Percentiles rank a stretch among this genome's conserved stretches.
These are phyloP conservation scores for Cassiopea xamachana DNA, from an alignment of 30 jellyfish, hydroid and myxozoan species.

Conservation along the genomic window DNA sequence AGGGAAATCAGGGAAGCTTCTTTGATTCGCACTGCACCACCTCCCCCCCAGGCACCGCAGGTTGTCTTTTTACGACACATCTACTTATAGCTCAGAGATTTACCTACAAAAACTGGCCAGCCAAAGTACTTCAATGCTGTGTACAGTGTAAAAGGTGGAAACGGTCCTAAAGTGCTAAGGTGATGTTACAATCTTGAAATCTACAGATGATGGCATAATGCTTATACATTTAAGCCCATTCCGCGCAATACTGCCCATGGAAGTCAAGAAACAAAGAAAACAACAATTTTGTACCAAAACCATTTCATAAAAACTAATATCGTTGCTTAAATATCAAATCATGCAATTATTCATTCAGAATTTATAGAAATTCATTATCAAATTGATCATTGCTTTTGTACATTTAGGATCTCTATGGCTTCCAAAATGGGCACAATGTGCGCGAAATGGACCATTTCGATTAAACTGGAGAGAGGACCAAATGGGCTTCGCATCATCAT, in stretches of 20 bases:
- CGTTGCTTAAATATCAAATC: conserved; percentile 33
- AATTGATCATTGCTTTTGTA: conserved; percentile 11
- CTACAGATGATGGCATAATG: not conserved
- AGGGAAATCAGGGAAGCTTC: too few relatives aligned
- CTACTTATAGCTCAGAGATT: too few relatives aligned
- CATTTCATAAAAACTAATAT: conserved; percentile 18
- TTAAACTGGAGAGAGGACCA: not conserved
- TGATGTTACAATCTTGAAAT: too few relatives aligned
- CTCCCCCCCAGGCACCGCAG: too few relatives aligned
- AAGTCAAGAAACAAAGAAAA: conserved; percentile 28
- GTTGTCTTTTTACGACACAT: too few relatives aligned
- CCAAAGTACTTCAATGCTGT: too few relatives aligned
- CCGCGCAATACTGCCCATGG: conserved; percentile 46
- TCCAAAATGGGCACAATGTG: not conserved
- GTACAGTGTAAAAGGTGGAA: too few relatives aligned
- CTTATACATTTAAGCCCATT: not conserved
- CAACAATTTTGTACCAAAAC: conserved; percentile 1
- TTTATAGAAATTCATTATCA: not conserved
- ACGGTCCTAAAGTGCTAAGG: too few relatives aligned
- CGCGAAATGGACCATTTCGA: conserved; percentile 17
- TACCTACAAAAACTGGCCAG: too few relatives aligned
- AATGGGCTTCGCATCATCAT: not conserved
- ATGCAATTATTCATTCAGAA: not conserved
- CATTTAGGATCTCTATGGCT: conserved; percentile 20
- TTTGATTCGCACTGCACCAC: too few relatives aligned